Evolutionary conservation across 1,140 invertebrate genomes (phyloP), one percentile per base, ranked within the genome.

Genomic region (Phortica variegata): DNA sequence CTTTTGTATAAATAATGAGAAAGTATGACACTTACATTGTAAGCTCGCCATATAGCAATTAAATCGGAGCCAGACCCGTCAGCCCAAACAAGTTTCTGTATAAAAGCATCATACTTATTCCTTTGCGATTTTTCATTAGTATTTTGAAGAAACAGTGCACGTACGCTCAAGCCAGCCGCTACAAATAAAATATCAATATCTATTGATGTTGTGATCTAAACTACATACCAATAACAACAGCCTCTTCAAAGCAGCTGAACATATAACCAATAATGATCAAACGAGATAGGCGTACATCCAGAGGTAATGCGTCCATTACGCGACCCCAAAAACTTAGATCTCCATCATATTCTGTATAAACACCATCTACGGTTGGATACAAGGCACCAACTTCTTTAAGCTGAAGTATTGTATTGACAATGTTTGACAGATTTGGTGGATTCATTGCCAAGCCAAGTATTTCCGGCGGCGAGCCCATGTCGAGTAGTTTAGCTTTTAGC

Each of bases 221-320:
- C 0, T n/a, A 23, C 54, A 78, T 75, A 91, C 90, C 92, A 71
- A 97, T 96, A 43, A 95, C 88, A 23, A 97, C 84, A 8, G 85
- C 79, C 52, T 96, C 93, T 19, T 90, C 84, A 0, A 97, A 72
- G 29, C 91, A 82, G 45, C 89, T 90, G 65, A 91, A 97, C 12
- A 91, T 84, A 73, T 94, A 85, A 2, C 95, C 95, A 0, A 97
- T 77, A 32, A 93, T 79, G 31, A 98, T 90, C 0, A 98, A 77
- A 66, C 95, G 94, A 9, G 88, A 83, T 3, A 95, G 68, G 33
- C 83, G 81, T 10, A 94, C 85, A 65, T 95, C 89, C 0, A 97
- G 60, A 0, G 95, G 95, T 29, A 98, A 77, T 36, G 76, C 74
- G 0, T 88, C 85, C 84, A 97, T 89, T 0, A 97, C 80, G 20